Evolutionary conservation across 2,797 vertebrate species (phyloP).

Genomic region (Chloroceryle inda): DNA sequence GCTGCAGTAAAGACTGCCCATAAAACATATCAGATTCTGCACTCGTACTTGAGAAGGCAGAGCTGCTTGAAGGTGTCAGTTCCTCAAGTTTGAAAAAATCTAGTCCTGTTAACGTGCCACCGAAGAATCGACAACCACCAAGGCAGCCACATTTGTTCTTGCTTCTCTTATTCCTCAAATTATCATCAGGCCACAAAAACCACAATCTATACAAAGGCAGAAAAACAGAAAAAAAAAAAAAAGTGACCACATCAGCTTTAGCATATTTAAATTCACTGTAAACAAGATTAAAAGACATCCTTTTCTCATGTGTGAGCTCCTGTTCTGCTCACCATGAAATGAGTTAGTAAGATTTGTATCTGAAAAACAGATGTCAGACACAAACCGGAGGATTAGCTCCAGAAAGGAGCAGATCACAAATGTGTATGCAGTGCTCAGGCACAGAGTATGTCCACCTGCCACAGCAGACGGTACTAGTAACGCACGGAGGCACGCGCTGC

Average conservation of each 20-base stretch:
- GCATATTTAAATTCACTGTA: neutral
- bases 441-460: neutral
- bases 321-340: neutral
- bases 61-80: conserved; percentile 92
- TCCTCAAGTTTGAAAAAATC: conserved; percentile 96
- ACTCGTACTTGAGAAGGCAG: conserved; percentile 90
- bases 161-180: conserved; percentile 88
- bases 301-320: neutral
- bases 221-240: neutral
- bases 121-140: conserved; percentile 96
- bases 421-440: neutral
- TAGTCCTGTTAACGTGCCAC: conserved; percentile 88
- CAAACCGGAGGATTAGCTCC: neutral
- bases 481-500: neutral
- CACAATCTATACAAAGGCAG: conserved; percentile 85
- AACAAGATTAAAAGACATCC: neutral
- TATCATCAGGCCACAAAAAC: conserved; percentile 97
- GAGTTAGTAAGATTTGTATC: neutral
- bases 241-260: neutral
- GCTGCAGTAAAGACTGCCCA: conserved; percentile 95
- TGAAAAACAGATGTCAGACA: neutral
- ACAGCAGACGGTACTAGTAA: accelerated
- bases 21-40: conserved; percentile 94
- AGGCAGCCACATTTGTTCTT: conserved; percentile 96
- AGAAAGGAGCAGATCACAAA: neutral